These are phyloP conservation scores for Characodon lateralis DNA, from an alignment of 2,797 vertebrate genomes.

Conservation along the genomic window DNA sequence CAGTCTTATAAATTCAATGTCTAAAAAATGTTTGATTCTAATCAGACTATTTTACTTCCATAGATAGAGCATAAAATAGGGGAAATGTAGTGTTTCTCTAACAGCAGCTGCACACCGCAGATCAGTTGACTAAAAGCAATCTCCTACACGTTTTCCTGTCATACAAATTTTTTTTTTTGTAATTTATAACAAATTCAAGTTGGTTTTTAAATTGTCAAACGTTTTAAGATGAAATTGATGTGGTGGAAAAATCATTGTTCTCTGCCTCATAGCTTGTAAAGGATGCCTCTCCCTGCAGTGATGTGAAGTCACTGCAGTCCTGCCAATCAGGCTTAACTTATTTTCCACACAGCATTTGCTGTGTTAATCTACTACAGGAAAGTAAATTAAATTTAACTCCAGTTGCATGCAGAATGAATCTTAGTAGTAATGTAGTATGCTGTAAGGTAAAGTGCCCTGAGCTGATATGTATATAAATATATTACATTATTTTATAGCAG, in stretches of 20 bases:
- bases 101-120: not conserved
- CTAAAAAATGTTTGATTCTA: no score
- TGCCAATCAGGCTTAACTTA: slow-evolving; percentile 8
- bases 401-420: not conserved
- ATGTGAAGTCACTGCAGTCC: slow-evolving; percentile 20
- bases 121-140: no score
- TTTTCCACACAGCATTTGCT: slow-evolving; percentile 36
- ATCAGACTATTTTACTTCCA: no score
- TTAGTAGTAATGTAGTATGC: not conserved
- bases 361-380: slow-evolving; percentile 8
- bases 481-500: not conserved
- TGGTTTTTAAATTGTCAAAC: not conserved
- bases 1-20: no score
- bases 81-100: no score
- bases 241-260: slow-evolving; percentile 2
- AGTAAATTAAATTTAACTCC: slow-evolving; percentile 9
- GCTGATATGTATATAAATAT: not conserved
- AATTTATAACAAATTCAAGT: not conserved
- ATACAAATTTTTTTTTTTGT: not conserved
- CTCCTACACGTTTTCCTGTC: no score
- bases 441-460: not conserved
- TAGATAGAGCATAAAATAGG: not conserved
- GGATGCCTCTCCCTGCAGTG: slow-evolving; percentile 14
- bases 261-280: slow-evolving; percentile 5
- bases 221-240: slow-evolving; percentile 5